These are phyloP conservation scores for Heliconius aoede DNA, from an alignment of 2,888 invertebrate genomes.

Conservation along the genomic window DNA sequence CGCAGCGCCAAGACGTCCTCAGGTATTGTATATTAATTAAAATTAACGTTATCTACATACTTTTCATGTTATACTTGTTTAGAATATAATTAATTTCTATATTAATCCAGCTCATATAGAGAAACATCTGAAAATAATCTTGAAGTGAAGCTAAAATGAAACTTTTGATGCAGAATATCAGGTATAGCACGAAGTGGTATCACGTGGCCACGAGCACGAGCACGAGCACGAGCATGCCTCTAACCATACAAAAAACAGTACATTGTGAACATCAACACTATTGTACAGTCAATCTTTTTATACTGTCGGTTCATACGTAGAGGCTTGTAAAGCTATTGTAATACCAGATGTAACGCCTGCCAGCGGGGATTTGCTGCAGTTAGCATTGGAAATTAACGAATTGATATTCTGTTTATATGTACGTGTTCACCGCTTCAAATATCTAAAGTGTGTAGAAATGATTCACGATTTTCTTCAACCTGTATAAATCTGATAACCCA, in stretches of 20 bases:
- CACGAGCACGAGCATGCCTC: slow-evolving; percentile 45
- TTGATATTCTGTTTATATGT: slow-evolving; percentile 49
- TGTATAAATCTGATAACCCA: slow-evolving; percentile 9
- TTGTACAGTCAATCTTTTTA: slow-evolving; percentile 36
- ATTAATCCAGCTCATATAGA: no score
- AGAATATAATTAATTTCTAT: no score
- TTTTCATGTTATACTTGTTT: no score
- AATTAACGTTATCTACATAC: not conserved
- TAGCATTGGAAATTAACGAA: slow-evolving; percentile 53
- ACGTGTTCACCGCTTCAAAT: slow-evolving; percentile 41
- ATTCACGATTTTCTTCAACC: slow-evolving; percentile 37
- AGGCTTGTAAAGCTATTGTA: slow-evolving; percentile 47
- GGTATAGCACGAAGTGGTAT: slow-evolving; percentile 16
- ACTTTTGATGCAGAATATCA: slow-evolving; percentile 4
- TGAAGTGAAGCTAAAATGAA: not conserved
- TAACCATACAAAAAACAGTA: slow-evolving; percentile 27
- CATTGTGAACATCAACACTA: slow-evolving; percentile 21
- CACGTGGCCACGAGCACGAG: slow-evolving; percentile 48
- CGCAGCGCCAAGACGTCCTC: no score
- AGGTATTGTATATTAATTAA: not conserved
- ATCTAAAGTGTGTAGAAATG: slow-evolving; percentile 44
- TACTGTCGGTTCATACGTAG: slow-evolving; percentile 18
- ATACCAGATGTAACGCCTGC: slow-evolving; percentile 49
- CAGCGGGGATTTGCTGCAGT: slow-evolving; percentile 52
- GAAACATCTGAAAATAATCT: not conserved